Percentiles rank a stretch among this genome's conserved stretches.
Conservation (phyloP, 2,113 vertebrate species). For the Holacanthus passer region DNA sequence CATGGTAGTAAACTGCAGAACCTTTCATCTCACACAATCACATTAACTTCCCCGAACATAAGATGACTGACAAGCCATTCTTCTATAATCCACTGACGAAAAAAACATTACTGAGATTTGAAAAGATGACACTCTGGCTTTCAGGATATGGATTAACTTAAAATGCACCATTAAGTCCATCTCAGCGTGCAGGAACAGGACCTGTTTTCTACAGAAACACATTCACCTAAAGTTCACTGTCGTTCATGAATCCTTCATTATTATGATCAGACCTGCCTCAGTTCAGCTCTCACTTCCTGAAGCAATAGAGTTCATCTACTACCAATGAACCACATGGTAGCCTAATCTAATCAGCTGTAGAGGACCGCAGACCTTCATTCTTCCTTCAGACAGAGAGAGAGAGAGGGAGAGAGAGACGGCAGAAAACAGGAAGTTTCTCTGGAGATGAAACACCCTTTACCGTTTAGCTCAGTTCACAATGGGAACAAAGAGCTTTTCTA, state of each 20-base stretch:
- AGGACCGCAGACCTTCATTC: slow-evolving; percentile 39
- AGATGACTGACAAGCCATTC: slow-evolving; percentile 10
- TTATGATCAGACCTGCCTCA: slow-evolving; percentile 11
- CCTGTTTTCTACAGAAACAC: background rate
- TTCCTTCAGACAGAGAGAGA: slow-evolving; percentile 16
- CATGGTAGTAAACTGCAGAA: slow-evolving; percentile 2
- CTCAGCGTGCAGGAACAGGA: slow-evolving; percentile 22
- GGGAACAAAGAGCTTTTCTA: slow-evolving; percentile 40
- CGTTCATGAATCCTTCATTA: slow-evolving; percentile 9
- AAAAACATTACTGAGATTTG: slow-evolving; percentile 7
- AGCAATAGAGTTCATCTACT: slow-evolving; percentile 35
- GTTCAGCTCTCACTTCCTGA: slow-evolving; percentile 30
- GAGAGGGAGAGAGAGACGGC: background rate
- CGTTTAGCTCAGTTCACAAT: slow-evolving; percentile 24
- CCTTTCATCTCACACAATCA: slow-evolving; percentile 6
- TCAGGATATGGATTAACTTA: slow-evolving; percentile 9
- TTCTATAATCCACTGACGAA: no score
- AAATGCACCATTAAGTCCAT: background rate
- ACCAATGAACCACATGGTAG: slow-evolving; percentile 62
- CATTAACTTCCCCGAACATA: background rate
- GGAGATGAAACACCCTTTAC: slow-evolving; percentile 44
- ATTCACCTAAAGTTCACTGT: slow-evolving; percentile 10
- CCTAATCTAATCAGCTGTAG: slow-evolving; percentile 70
- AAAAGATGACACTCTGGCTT: background rate
- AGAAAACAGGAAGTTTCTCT: slow-evolving; percentile 65